Base-by-base conservation (phyloP, 2,888 invertebrate genomes). In the Lochmaea crataegi region DNA sequence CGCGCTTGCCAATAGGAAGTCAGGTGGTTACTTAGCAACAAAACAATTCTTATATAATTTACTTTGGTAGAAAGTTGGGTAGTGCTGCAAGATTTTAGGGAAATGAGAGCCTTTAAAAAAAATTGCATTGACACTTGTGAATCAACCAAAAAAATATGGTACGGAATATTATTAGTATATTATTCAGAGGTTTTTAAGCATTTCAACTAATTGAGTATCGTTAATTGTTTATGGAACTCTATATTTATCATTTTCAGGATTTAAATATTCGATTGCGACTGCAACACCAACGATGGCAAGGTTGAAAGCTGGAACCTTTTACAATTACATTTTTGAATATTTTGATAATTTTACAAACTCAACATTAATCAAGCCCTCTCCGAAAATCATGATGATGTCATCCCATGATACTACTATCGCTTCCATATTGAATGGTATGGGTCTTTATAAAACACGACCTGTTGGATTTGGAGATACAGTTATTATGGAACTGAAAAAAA, bases 321-420 rank as follows among this genome's bases (percentile, higher is more conserved):
- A 94, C 2, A 90, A 91, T 78, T 90, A 92, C 79, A 91, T 94
- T 68, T 85, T 91, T 0, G 77, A 88, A 0, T 88, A 92, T 63
- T 91, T 94, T 87, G 80, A 85, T 0, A 81, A 87, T 0, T 66
- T 66, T 22, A 16, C 42, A 2, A 57, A 56, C n/a, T 2, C 66
- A 26, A 56, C 56, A 18, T 56, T 51, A 16, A 2, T n/a, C 7
- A 41, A 26, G 2, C 9, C 16, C 16, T 14, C 32, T 4, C 87
- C 90, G 22, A 92, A 91, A 75, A 75, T 94, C 56, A 90, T 90
- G 82, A 88, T 94, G 65, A 94, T 93, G 80, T 93, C 94, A 79
- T 94, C 88, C 0, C 95, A 96, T 81, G 95, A 96, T 82, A 89
- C 91, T 1, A 95, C 93, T 0, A 85, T 96, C 14, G 92, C 91